phyloP scores from a whole-genome alignment of 2,797 vertebrate species.

The Darevskia mixta region DNA sequence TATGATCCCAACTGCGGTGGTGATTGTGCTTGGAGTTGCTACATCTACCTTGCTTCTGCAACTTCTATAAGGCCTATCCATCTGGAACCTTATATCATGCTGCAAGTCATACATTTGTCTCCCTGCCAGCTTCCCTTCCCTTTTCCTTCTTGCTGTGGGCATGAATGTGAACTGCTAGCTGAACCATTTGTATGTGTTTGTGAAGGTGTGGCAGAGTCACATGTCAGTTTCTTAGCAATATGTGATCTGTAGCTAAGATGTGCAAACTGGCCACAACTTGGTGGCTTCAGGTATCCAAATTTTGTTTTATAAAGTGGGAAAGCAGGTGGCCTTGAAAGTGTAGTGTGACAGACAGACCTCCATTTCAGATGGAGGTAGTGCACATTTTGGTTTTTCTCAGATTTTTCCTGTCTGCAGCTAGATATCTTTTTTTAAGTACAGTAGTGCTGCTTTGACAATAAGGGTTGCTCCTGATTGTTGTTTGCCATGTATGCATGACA shows the following conservation, averaged over 20 bases:
- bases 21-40: not conserved
- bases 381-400: not conserved
- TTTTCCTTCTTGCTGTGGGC: not conserved
- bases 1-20: not conserved
- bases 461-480: not conserved
- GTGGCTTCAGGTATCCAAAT: not conserved
- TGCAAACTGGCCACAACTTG: not conserved
- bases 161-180: not conserved
- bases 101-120: not conserved
- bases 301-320: not conserved
- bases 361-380: not conserved
- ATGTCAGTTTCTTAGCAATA: not conserved
- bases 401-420: not conserved
- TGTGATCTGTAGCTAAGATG: not conserved
- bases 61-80: not conserved
- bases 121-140: not conserved
- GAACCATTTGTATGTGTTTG: not conserved
- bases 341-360: not conserved
- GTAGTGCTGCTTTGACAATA: not conserved
- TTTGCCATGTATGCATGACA: not conserved
- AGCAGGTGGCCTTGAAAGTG: not conserved
- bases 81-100: not conserved
- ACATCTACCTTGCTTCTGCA: not conserved
- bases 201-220: not conserved
- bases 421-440: not conserved